These are phyloP conservation scores for Prionailurus bengalensis DNA, from an alignment of 2,113 vertebrate genomes.

Conservation along the genomic window DNA sequence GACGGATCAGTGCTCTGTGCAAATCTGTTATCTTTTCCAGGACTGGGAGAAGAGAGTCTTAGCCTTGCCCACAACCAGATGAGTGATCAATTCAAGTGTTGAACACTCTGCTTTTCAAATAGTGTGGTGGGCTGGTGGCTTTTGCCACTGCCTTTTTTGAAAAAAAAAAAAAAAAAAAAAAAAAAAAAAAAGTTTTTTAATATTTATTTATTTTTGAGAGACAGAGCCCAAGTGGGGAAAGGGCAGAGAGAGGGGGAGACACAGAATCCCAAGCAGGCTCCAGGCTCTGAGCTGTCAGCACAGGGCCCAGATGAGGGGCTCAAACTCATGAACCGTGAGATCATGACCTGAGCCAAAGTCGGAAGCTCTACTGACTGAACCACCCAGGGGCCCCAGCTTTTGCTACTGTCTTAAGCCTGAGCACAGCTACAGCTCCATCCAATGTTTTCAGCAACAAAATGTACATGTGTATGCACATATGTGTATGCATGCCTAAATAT, in stretches of 20 bases:
- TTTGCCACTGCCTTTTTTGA: not conserved
- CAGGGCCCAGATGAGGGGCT: too few relatives aligned
- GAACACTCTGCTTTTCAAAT: not conserved
- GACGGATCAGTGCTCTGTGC: not conserved
- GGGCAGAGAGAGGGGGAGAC: too few relatives aligned
- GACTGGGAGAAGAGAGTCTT: not conserved
- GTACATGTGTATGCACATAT: not conserved
- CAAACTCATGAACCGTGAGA: too few relatives aligned
- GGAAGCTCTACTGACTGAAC: too few relatives aligned
- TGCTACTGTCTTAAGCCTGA: not conserved
- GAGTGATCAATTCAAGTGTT: not conserved
- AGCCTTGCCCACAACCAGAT: not conserved
- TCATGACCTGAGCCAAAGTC: too few relatives aligned
- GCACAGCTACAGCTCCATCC: not conserved
- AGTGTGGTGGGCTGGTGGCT: not conserved
- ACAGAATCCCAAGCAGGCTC: too few relatives aligned
- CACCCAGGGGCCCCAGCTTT: too few relatives aligned
- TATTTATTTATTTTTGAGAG: too few relatives aligned
- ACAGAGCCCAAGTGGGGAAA: too few relatives aligned
- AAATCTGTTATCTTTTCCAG: not conserved
- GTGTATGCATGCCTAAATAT: not conserved
- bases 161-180: too few relatives aligned
- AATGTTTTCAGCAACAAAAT: not conserved
- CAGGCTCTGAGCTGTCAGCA: too few relatives aligned
- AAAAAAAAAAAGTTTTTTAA: too few relatives aligned